Base-by-base conservation (phyloP, 2,113 vertebrate genomes). In the Oryzias celebensis region DNA sequence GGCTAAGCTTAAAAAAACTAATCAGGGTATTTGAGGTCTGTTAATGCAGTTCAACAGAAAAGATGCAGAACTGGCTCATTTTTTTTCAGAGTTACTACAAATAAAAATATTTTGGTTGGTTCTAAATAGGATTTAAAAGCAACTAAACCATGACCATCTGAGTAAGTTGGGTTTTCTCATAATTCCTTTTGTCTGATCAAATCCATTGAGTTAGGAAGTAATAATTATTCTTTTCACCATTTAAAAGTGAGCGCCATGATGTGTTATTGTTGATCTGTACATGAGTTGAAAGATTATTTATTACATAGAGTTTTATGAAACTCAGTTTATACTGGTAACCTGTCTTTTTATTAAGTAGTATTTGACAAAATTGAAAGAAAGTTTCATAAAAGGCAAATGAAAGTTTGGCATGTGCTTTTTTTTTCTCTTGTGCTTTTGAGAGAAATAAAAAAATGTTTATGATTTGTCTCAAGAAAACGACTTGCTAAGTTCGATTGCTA, bases 1-100 rank as follows among this genome's bases (percentile, higher is more conserved):
- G 77, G 67, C 57, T 49, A 70, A 70, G 66, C 71, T 73, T 61
- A 14, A 67, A 76, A 63, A 71, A 59, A 55, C 47, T 36, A 53
- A 62, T 20, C 75, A 56, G 66, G 54, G 47, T 68, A 62, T 81
- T 72, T 77, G 54, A 20, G 23, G 70, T 55, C 58, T 61, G 72
- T 60, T 82, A 77, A 81, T 82, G 62, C 54, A 26, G 48, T 45
- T 49, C 47, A 54, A 56, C 28, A 12, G 8, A 20, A 31, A 67
- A 43, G 26, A 62, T 41, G 42, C 46, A 68, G 20, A 77, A 49
- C 65, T n/a, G 36, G 75, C 0, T 12, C 18, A 4, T 58, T 71
- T 71, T 69, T 63, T 64, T 72, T 24, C 5, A 36, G 43, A 50
- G 58, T 69, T 53, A 41, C 63, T 18, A 22, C 15, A 51, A 44